These are phyloP conservation scores for Dastarcus helophoroides DNA, from an alignment of 2,888 invertebrate species.

Conservation along the genomic window DNA sequence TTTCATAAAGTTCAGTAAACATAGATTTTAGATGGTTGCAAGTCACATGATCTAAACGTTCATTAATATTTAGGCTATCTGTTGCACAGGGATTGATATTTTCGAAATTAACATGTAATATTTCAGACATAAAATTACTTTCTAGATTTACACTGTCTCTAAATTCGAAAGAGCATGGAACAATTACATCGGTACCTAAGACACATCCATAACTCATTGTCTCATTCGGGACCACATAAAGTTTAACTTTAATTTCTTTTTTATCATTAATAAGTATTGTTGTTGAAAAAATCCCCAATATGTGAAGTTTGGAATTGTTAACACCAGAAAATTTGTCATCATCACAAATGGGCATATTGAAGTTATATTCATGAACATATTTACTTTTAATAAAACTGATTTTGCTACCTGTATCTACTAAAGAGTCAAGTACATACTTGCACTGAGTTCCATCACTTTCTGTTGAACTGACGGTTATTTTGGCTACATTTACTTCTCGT, in stretches of 20 bases:
- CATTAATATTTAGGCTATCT: no score
- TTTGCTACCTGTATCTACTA: constrained; percentile 6
- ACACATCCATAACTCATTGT: constrained; percentile 9
- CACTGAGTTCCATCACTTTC: no score
- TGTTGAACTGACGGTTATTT: no score
- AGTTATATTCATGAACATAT: background rate
- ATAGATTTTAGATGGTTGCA: no score
- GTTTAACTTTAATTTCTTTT: constrained; percentile 4
- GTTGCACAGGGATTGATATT: no score
- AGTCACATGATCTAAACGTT: no score
- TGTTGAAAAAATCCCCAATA: constrained; percentile 4
- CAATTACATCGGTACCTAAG: constrained; percentile 10
- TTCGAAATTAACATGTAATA: no score
- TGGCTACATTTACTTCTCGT: no score
- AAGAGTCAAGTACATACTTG: constrained; percentile 1
- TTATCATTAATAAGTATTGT: background rate
- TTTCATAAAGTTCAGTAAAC: no score
- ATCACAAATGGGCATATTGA: background rate
- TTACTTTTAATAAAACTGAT: constrained; percentile 3
- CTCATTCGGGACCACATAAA: constrained; percentile 11
- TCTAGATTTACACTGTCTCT: background rate
- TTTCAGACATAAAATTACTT: no score
- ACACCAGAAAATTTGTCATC: background rate
- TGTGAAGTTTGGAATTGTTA: constrained; percentile 3
- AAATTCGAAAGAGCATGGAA: background rate